Conservation (phyloP, 2,888 invertebrate genomes). For the Tanytarsus gracilentus region DNA sequence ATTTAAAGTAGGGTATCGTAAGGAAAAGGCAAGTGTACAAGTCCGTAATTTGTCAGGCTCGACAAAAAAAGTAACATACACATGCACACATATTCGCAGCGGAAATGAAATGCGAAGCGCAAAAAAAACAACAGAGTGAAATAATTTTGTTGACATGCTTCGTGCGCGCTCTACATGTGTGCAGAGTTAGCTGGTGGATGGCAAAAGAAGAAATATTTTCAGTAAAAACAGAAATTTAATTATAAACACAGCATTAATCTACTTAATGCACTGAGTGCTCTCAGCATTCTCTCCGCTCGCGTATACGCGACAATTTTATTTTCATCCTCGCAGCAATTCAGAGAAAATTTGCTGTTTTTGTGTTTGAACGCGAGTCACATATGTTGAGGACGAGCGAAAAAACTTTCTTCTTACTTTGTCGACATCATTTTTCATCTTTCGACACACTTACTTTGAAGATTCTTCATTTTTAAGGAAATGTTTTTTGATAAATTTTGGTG, state of each 20-base stretch:
- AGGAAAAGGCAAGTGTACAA: neutral
- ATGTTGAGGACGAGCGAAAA: too few relatives aligned
- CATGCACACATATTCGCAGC: neutral
- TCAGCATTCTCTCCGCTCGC: neutral
- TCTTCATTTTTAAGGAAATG: too few relatives aligned
- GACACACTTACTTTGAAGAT: too few relatives aligned
- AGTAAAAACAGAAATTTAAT: slow-evolving; percentile 12
- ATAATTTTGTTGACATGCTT: slow-evolving; percentile 5
- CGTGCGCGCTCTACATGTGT: neutral
- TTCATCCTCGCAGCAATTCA: neutral
- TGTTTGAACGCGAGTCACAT: too few relatives aligned
- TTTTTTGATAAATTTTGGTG: too few relatives aligned
- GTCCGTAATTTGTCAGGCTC: neutral
- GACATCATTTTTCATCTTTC: too few relatives aligned
- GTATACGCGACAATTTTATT: neutral
- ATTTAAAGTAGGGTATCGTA: too few relatives aligned
- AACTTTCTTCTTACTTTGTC: too few relatives aligned
- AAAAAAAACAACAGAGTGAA: neutral
- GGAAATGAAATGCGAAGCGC: neutral
- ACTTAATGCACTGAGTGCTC: slow-evolving; percentile 19
- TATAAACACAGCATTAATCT: slow-evolving; percentile 23
- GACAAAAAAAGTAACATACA: too few relatives aligned
- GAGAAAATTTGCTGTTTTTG: too few relatives aligned
- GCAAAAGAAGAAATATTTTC: neutral
- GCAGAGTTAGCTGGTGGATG: neutral